These are phyloP conservation scores for Nebria ingens DNA, from an alignment of 1,140 invertebrate species.

Conservation along the genomic window DNA sequence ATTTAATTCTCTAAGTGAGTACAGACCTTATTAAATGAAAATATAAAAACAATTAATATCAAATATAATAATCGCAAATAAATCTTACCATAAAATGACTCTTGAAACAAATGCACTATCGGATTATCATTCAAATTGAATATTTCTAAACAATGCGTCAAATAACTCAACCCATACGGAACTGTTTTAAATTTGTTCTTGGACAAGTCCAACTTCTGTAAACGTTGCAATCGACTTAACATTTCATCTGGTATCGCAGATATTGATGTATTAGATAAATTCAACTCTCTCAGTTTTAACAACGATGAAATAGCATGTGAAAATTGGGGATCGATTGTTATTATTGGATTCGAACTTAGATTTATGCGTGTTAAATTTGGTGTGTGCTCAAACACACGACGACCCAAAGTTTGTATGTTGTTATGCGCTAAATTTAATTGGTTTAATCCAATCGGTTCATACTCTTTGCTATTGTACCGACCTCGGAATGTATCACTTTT, in stretches of 20 bases:
- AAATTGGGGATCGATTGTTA: constrained; percentile 48
- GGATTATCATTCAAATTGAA: constrained; percentile 46
- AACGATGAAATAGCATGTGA: constrained; percentile 47
- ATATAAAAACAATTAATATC: neutral
- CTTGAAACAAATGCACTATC: constrained; percentile 41
- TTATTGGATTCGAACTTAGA: constrained; percentile 57
- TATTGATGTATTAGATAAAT: constrained; percentile 4
- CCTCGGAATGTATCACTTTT: constrained; percentile 48
- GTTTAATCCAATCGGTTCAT: constrained; percentile 51
- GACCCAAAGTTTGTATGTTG: constrained; percentile 51
- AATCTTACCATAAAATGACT: constrained; percentile 41
- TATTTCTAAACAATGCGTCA: constrained; percentile 39
- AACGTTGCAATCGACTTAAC: constrained; percentile 34
- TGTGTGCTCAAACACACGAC: constrained; percentile 60
- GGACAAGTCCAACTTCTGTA: constrained; percentile 43
- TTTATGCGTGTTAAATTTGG: constrained; percentile 50
- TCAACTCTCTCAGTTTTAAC: constrained; percentile 41
- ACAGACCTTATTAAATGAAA: no score
- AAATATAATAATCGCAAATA: neutral
- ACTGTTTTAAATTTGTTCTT: constrained; percentile 44
- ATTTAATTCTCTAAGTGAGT: neutral
- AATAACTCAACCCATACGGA: constrained; percentile 39
- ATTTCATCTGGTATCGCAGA: constrained; percentile 32
- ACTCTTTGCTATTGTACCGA: constrained; percentile 41
- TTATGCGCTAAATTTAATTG: constrained; percentile 58